Base-by-base conservation (phyloP, 2,113 vertebrate genomes). In the Tragelaphus imberbis region DNA sequence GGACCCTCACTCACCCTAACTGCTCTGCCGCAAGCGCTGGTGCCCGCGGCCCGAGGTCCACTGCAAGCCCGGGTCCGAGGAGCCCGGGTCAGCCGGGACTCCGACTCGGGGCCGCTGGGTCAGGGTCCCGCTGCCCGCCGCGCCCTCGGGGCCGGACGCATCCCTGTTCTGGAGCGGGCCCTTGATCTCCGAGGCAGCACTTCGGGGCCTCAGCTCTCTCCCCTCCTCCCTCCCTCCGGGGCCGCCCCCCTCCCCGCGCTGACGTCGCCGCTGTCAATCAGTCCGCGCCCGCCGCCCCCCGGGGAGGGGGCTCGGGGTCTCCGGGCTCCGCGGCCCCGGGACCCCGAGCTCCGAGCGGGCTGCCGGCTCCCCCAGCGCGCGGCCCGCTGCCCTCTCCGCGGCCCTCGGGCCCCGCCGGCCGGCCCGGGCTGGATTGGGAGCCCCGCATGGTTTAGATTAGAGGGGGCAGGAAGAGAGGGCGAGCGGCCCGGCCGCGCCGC, bases 131-230 rank as follows among this genome's bases (percentile, higher is more conserved):
- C 58, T 21, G 97, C 90, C 90, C 25, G 88, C 97, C 92, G 95
- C 94, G 96, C 98, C 98, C 98, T 98, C 93, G 80, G 93, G 95
- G 97, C 94, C 81, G 77, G 85, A 94, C 97, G 84, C 97, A 98
- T 98, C 97, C 96, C 97, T 71, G 97, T 95, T 97, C 95, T 88
- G 95, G 87, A 97, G 96, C 97, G 97, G 98, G 98, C 98, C 98
- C 99, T 98, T 98, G 98, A 98, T 99, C 98, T 98, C 94, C 97
- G 93, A 97, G 98, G 98, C 99, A 98, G 97, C 98, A 98, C 98
- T 99, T 98, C 97, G 98, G 98, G 98, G 98, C 98, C 98, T 98
- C 98, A 91, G 97, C 98, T 98, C 98, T 89, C 97, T 98, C 97
- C 98, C 96, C 96, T 97, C 95, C 97, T 97, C 97, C 97, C 94